Conservation (phyloP, 92 coral and sea anemone genomes). For the Phenganax marumi region DNA sequence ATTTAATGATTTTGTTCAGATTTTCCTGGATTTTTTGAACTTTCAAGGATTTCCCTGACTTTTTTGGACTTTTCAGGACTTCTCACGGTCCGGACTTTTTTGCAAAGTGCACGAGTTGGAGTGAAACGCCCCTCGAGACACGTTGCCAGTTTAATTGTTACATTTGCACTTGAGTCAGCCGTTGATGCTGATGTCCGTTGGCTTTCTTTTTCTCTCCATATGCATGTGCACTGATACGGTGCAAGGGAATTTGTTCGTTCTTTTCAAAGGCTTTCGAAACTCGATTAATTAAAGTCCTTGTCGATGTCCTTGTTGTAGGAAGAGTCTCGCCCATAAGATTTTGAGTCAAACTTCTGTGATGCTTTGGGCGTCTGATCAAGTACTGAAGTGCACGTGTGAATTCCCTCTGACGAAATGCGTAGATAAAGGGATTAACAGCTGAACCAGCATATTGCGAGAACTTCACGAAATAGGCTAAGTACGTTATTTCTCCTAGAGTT, state of each 20-base stretch:
- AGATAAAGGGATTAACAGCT: slow-evolving; percentile 28
- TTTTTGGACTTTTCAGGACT: too few species aligned
- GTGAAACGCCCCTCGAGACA: too few species aligned
- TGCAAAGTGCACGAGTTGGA: too few species aligned
- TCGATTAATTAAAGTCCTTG: not conserved
- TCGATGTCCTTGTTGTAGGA: not conserved
- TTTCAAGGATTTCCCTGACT: too few species aligned
- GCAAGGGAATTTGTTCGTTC: slow-evolving; percentile 7
- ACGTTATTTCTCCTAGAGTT: not conserved
- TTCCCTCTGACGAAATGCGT: slow-evolving; percentile 40
- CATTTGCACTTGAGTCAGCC: too few species aligned
- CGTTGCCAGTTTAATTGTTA: too few species aligned
- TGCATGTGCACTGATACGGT: not conserved
- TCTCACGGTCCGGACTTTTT: too few species aligned
- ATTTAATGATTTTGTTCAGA: too few species aligned
- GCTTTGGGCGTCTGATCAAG: not conserved
- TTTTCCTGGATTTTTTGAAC: too few species aligned
- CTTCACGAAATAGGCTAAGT: slow-evolving; percentile 22
- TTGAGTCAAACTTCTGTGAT: not conserved
- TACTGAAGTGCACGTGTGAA: slow-evolving; percentile 4
- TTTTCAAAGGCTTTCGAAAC: not conserved
- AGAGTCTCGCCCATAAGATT: not conserved
- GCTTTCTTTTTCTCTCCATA: not conserved
- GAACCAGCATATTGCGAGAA: slow-evolving; percentile 24
- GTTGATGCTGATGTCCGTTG: too few species aligned